phyloP scores from a whole-genome alignment of 2,797 vertebrate species.

The Trematomus bernacchii region DNA sequence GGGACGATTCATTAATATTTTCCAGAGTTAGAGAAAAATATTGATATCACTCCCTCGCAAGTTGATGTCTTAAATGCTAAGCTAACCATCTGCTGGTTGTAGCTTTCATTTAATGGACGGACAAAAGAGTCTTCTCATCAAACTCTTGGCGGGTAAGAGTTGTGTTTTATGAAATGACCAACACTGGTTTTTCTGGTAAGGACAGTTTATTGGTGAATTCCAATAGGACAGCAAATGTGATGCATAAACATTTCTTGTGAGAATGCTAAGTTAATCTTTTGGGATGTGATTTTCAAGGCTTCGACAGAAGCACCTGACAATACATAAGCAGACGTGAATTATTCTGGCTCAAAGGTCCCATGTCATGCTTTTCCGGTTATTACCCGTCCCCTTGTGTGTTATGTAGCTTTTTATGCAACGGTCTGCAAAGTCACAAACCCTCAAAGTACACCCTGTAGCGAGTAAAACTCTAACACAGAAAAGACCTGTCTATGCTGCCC shows the following conservation, averaged over 20 bases:
- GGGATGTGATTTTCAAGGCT: constrained; percentile 8
- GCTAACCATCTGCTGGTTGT: background rate
- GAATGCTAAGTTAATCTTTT: constrained; percentile 26
- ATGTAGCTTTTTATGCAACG: no score
- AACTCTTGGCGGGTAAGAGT: background rate
- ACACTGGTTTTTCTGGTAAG: background rate
- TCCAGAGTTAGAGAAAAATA: background rate
- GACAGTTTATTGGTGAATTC: constrained; percentile 5
- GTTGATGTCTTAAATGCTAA: background rate
- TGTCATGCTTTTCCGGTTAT: no score
- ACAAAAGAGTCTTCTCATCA: background rate
- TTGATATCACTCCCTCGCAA: background rate
- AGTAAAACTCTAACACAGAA: no score
- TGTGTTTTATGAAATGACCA: background rate
- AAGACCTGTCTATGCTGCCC: no score
- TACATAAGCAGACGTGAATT: constrained; percentile 29
- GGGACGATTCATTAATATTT: background rate
- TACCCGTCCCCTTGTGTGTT: no score
- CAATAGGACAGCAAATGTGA: background rate
- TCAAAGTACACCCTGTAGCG: no score
- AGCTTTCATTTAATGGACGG: background rate
- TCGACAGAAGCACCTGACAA: constrained; percentile 9
- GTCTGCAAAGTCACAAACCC: no score
- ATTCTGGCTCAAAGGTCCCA: background rate
- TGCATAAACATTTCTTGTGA: constrained; percentile 4